A percentile compares a stretch with the other conserved stretches of the same genome.
These are phyloP conservation scores for Neomonachus schauinslandi DNA, from an alignment of 2,113 vertebrate genomes.

Conservation along the genomic window DNA sequence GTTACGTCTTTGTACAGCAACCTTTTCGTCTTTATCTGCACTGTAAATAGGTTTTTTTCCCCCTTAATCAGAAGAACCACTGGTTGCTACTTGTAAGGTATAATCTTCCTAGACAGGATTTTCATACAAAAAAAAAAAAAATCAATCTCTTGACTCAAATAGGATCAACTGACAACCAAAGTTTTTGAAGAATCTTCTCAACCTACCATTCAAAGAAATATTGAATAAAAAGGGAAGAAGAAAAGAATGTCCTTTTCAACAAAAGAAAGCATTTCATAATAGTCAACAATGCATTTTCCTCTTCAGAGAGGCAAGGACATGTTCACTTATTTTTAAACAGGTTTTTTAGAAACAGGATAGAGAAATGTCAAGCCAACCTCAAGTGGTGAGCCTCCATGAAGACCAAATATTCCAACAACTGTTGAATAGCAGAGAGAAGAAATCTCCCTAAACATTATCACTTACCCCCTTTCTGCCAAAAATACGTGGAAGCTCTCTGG, in stretches of 20 bases:
- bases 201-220: constrained; percentile 45
- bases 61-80: constrained; percentile 32
- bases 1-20: not conserved
- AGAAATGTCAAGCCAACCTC: constrained; percentile 34
- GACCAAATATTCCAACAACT: not conserved
- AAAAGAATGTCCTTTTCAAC: not conserved
- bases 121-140: not conserved
- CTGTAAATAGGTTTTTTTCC: not conserved
- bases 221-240: not conserved
- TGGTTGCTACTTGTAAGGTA: not conserved
- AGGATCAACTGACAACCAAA: constrained; percentile 32
- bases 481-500: not conserved
- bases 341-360: constrained; percentile 35
- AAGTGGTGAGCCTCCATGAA: not conserved
- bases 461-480: not conserved
- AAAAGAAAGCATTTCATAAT: constrained; percentile 24
- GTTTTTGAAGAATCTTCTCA: constrained; percentile 32
- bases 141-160: constrained; percentile 16
- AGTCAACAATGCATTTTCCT: not conserved
- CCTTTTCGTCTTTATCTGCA: not conserved
- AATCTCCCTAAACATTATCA: not conserved
- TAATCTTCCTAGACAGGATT: constrained; percentile 46
- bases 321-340: constrained; percentile 14
- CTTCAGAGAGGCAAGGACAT: not conserved
- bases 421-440: not conserved